Conservation (phyloP, 37 sponge, comb jelly and placozoan species). For the Cliona cf. orientalis region DNA sequence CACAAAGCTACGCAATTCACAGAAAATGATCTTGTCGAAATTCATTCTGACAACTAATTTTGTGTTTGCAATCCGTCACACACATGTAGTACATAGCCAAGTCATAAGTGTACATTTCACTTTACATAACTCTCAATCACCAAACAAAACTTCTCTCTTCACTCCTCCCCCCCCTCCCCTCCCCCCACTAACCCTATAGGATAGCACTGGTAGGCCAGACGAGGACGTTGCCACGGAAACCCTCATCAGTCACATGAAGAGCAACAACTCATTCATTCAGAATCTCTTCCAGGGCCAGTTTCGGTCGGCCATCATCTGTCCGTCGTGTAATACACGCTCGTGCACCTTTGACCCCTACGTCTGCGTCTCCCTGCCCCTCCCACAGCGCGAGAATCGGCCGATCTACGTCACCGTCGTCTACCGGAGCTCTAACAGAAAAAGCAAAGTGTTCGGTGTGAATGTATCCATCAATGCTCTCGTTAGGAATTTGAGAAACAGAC, state of each 20-base stretch:
- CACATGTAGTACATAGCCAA: too few species aligned
- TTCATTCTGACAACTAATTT: too few species aligned
- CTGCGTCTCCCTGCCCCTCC: conserved; percentile 92
- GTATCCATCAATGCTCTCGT: conserved; percentile 30
- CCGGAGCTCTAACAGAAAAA: conserved; percentile 30
- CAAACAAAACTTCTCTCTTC: too few species aligned
- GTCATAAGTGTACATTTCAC: too few species aligned
- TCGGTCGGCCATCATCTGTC: conserved; percentile 79
- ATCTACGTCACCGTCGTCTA: conserved; percentile 81
- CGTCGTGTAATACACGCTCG: conserved; percentile 67
- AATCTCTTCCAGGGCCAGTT: conserved; percentile 86
- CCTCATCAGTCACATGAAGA: conserved; percentile 46
- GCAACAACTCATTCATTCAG: conserved; percentile 73
- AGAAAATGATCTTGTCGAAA: too few species aligned
- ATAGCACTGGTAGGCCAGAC: conserved; percentile 50
- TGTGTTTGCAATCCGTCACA: too few species aligned
- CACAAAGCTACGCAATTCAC: too few species aligned
- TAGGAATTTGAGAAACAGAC: conserved; percentile 42
- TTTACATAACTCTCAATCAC: too few species aligned
- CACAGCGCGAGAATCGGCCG: conserved; percentile 60
- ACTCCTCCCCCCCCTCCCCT: not conserved
- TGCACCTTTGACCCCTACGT: conserved; percentile 91
- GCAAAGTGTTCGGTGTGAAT: conserved; percentile 52
- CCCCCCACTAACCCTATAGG: conserved; percentile 15
- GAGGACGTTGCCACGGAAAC: conserved; percentile 74